These are phyloP conservation scores for Yponomeuta evonymella DNA, from an alignment of 2,888 invertebrate genomes.

Conservation along the genomic window DNA sequence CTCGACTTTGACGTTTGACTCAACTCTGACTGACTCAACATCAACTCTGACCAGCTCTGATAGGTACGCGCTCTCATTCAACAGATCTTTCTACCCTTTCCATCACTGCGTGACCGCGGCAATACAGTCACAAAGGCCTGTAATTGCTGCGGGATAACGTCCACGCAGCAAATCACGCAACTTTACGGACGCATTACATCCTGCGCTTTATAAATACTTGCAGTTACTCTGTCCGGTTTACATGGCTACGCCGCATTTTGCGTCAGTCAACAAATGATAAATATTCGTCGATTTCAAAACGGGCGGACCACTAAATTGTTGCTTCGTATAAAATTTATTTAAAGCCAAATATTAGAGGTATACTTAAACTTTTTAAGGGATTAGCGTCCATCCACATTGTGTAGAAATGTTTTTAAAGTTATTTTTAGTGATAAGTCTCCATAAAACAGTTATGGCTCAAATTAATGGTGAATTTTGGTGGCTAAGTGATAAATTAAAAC, in stretches of 20 bases:
- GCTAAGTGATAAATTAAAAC: constrained; percentile 49
- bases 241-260: background rate
- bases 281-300: no score
- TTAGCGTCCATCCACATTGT: no score
- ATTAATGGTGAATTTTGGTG: constrained; percentile 65
- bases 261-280: no score
- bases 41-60: no score
- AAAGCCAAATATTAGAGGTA: no score
- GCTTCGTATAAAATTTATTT: no score
- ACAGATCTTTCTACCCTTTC: background rate
- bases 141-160: constrained; percentile 48
- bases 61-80: background rate
- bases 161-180: background rate
- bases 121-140: constrained; percentile 36
- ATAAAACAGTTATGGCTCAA: constrained; percentile 42
- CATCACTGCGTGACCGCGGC: background rate
- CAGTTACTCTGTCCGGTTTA: background rate
- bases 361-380: no score
- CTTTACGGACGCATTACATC: constrained; percentile 23
- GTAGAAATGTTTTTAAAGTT: constrained; percentile 12
- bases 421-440: constrained; percentile 32
- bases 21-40: no score
- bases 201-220: constrained; percentile 12
- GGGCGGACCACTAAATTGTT: no score
- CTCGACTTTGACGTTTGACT: no score